phyloP scores from a whole-genome alignment of 23 tunicate species.

The Oikopleura dioica region DNA sequence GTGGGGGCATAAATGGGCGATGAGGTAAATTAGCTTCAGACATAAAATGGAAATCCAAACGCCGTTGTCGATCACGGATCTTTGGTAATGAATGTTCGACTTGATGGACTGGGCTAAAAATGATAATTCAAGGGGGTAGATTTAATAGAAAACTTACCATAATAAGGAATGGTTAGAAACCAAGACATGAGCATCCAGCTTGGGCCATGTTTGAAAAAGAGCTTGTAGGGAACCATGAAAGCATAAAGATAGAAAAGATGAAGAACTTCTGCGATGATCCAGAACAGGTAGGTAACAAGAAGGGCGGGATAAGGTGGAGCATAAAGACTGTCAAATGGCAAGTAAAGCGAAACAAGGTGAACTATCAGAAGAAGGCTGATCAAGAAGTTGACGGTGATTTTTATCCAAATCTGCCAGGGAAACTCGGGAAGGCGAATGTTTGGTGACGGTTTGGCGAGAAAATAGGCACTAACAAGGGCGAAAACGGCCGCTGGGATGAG shows the following conservation, averaged over 20 bases:
- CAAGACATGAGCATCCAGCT: slow-evolving; percentile 4
- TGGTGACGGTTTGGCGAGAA: slow-evolving; percentile 1
- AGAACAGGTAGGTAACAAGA: neutral
- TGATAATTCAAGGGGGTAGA: no score
- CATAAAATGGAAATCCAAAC: no score
- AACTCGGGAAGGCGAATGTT: neutral
- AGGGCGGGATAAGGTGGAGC: slow-evolving; percentile 1
- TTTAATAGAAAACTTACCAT: neutral
- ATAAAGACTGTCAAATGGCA: neutral
- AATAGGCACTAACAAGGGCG: neutral
- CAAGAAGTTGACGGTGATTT: neutral
- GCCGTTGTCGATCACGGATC: no score
- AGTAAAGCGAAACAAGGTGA: neutral
- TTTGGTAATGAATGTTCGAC: no score
- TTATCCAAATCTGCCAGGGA: slow-evolving; percentile 11
- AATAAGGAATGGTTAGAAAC: neutral
- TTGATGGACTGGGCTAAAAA: no score
- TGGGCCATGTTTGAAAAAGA: neutral
- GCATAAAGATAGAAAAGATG: neutral
- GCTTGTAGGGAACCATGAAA: neutral
- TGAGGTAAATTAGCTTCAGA: neutral
- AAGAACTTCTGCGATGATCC: neutral
- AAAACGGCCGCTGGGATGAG: neutral
- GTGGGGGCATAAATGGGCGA: neutral
- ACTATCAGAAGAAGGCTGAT: neutral